A percentile compares a stretch with the other conserved stretches of the same genome.
These are phyloP conservation scores for Tenthredo notha DNA, from an alignment of 2,888 invertebrate species.

Conservation along the genomic window DNA sequence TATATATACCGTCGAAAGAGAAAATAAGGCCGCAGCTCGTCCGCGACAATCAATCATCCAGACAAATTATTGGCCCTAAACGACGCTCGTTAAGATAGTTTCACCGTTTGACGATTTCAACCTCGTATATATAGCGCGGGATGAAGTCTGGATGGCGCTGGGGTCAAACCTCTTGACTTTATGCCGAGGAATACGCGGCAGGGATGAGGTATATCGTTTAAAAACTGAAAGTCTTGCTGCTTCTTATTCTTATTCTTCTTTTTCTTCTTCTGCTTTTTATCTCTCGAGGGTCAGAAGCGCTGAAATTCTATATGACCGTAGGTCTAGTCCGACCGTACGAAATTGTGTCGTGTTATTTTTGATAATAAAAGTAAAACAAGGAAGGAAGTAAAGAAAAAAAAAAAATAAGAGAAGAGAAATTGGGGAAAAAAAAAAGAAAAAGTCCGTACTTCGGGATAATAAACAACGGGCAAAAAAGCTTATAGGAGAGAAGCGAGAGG, in stretches of 20 bases:
- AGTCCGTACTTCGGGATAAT: background rate
- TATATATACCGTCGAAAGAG: background rate
- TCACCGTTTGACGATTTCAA: slow-evolving; percentile 51
- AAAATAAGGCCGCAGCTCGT: background rate
- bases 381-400: background rate
- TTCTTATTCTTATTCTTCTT: background rate
- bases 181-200: slow-evolving; percentile 9
- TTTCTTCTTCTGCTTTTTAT: too few relatives aligned
- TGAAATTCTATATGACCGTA: background rate
- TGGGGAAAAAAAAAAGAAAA: background rate
- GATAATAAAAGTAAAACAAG: background rate
- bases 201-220: background rate
- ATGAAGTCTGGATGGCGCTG: background rate
- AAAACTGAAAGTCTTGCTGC: background rate
- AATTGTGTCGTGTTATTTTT: background rate
- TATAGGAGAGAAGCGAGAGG: background rate
- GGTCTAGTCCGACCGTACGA: background rate
- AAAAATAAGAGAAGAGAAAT: background rate
- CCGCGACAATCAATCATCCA: slow-evolving; percentile 51
- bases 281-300: background rate
- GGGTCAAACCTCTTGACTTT: slow-evolving; percentile 51
- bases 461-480: background rate
- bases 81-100: slow-evolving; percentile 52
- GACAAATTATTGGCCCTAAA: slow-evolving; percentile 50
- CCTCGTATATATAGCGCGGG: slow-evolving; percentile 26